These are phyloP conservation scores for Aphelinus certus DNA, from an alignment of 1,140 invertebrate species.

Conservation along the genomic window DNA sequence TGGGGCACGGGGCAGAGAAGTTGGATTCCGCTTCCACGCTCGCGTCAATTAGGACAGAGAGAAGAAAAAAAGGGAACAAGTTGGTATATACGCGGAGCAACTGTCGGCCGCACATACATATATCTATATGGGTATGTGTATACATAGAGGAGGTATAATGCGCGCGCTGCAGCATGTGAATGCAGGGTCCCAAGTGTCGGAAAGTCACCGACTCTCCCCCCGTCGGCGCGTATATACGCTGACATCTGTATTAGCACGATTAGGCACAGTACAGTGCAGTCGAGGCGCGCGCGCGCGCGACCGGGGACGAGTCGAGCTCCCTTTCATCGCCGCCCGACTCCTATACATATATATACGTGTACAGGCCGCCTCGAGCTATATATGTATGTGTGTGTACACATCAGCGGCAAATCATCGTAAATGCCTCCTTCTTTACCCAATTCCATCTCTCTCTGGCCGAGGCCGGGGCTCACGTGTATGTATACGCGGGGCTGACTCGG, in stretches of 20 bases:
- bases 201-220: not conserved
- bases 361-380: too few relatives aligned
- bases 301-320: too few relatives aligned
- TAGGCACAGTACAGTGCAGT: constrained; percentile 31
- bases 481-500: constrained; percentile 10
- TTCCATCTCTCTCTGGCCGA: too few relatives aligned
- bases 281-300: too few relatives aligned
- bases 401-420: too few relatives aligned
- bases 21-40: constrained; percentile 1
- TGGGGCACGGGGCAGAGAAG: not conserved
- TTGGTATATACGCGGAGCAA: not conserved
- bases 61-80: constrained; percentile 11
- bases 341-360: not conserved
- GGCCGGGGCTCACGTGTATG: not conserved
- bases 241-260: constrained; percentile 58
- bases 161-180: too few relatives aligned
- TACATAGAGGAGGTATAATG: too few relatives aligned
- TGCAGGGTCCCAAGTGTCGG: constrained; percentile 4
- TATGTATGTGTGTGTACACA: too few relatives aligned
- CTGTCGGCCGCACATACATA: not conserved
- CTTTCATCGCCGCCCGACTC: not conserved
- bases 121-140: not conserved
- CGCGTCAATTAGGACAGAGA: constrained; percentile 18
- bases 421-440: too few relatives aligned
- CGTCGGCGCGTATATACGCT: not conserved